A percentile compares a stretch with the other conserved stretches of the same genome.
These are phyloP conservation scores for Drosophila mojavensis DNA, from an alignment of 1,140 invertebrate genomes.

Conservation along the genomic window DNA sequence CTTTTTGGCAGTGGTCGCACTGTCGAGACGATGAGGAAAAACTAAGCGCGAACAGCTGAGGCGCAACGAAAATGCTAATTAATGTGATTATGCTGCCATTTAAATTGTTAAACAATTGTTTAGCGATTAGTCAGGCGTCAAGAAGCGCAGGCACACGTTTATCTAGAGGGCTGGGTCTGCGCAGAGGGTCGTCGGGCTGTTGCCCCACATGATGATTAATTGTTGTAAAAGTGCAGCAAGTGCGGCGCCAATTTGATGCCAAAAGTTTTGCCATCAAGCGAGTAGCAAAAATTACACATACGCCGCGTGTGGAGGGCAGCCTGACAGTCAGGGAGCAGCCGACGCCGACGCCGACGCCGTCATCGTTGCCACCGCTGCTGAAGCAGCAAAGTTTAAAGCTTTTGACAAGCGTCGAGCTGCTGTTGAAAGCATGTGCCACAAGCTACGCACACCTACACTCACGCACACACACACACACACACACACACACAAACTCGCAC, in stretches of 20 bases:
- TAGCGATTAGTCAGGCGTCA: conserved; percentile 79
- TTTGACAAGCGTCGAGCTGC: conserved; percentile 49
- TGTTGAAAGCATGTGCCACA: conserved; percentile 59
- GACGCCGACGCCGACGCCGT: not conserved
- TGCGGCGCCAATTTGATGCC: conserved; percentile 72
- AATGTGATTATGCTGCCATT: conserved; percentile 80
- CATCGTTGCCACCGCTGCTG: not conserved
- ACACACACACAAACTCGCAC: conserved; percentile 25
- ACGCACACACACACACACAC: conserved; percentile 37
- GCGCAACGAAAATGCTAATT: conserved; percentile 77
- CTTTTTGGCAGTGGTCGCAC: conserved; percentile 33
- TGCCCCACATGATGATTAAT: conserved; percentile 62
- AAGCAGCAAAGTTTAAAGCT: conserved; percentile 38
- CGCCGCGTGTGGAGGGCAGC: conserved; percentile 39
- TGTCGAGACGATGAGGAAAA: conserved; percentile 20
- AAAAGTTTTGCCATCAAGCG: conserved; percentile 63
- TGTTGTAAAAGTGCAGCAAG: conserved; percentile 57
- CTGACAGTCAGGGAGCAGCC: not conserved
- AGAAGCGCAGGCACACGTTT: conserved; percentile 20
- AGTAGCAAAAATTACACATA: conserved; percentile 66
- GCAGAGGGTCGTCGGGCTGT: conserved; percentile 5
- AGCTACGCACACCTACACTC: conserved; percentile 64
- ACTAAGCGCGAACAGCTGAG: conserved; percentile 34
- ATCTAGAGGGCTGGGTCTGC: not conserved
- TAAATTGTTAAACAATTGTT: conserved; percentile 81